These are phyloP conservation scores for Oreotrochilus melanogaster DNA, from an alignment of 2,113 vertebrate species.

Conservation along the genomic window DNA sequence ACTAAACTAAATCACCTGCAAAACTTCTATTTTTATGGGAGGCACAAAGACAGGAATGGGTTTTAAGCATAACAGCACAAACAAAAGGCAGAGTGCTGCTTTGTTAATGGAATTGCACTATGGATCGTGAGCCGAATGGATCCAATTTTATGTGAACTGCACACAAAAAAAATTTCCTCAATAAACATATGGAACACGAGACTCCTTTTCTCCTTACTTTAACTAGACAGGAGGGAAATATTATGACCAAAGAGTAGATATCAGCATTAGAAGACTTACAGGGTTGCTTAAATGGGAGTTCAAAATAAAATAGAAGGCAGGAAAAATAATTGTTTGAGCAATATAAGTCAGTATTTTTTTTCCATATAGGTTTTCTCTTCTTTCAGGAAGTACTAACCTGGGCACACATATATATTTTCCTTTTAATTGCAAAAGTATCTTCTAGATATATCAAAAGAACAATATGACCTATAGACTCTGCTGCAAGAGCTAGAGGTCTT, in stretches of 20 bases:
- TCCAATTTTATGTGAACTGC: conserved; percentile 46
- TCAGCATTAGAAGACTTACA: conserved; percentile 3
- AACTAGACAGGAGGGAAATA: conserved; percentile 55
- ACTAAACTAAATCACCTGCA: conserved; percentile 21
- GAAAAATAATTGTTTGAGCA: conserved; percentile 37
- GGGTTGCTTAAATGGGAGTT: conserved; percentile 20
- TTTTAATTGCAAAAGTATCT: neutral
- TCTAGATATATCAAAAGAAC: neutral
- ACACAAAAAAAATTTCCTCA: conserved; percentile 57
- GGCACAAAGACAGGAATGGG: neutral
- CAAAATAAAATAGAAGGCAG: conserved; percentile 42
- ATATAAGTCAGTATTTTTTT: neutral
- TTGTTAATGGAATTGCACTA: conserved; percentile 37
- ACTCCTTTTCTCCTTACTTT: conserved; percentile 57
- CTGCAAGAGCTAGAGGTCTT: neutral
- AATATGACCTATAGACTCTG: neutral
- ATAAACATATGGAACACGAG: conserved; percentile 19
- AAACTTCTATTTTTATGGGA: conserved; percentile 27
- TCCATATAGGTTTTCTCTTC: neutral
- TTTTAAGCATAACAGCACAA: conserved; percentile 20
- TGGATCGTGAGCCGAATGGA: conserved; percentile 30
- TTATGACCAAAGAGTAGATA: conserved; percentile 1
- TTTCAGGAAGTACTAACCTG: neutral
- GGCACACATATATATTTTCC: neutral
- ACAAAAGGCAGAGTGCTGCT: conserved; percentile 30